phyloP scores from a whole-genome alignment of 1,140 invertebrate genomes.

The Zophobas atratus region DNA sequence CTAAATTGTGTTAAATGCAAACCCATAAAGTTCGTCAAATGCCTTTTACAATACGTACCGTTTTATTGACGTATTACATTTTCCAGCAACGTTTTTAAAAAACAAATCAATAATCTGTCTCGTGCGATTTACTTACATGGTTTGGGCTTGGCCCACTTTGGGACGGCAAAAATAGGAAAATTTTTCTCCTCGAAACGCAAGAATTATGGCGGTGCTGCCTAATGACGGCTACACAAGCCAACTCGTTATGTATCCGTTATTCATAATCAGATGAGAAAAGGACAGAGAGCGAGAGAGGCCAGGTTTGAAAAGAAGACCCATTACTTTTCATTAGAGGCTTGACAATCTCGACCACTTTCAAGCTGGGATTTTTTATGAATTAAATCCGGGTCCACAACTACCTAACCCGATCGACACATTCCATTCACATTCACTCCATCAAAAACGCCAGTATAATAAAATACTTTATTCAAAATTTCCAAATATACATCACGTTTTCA shows the following conservation, averaged over 20 bases:
- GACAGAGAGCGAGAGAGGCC: constrained; percentile 18
- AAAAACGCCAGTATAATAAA: constrained; percentile 31
- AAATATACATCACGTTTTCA: constrained; percentile 23
- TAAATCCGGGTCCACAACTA: constrained; percentile 44
- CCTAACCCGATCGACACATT: constrained; percentile 15
- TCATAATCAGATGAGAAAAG: constrained; percentile 43
- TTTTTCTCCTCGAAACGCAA: constrained; percentile 3
- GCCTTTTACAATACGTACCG: too few species aligned
- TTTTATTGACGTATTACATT: too few species aligned
- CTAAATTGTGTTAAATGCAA: too few species aligned
- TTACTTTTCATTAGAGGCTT: constrained; percentile 57
- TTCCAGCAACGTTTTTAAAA: too few species aligned
- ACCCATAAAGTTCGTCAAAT: too few species aligned
- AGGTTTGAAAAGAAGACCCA: constrained; percentile 52
- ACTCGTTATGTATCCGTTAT: constrained; percentile 31
- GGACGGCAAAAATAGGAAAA: constrained; percentile 5
- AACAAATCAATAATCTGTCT: neutral
- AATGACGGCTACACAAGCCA: neutral
- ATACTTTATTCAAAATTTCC: constrained; percentile 45
- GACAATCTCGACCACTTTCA: constrained; percentile 52
- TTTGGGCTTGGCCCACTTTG: constrained; percentile 19
- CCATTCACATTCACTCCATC: constrained; percentile 24
- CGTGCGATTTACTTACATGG: constrained; percentile 8
- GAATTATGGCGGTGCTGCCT: constrained; percentile 6
- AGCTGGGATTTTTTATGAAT: constrained; percentile 50